Percentiles rank a stretch among this genome's conserved stretches.
phyloP scores from a whole-genome alignment of 2,888 invertebrate genomes.

The Nephrotoma appendiculata region DNA sequence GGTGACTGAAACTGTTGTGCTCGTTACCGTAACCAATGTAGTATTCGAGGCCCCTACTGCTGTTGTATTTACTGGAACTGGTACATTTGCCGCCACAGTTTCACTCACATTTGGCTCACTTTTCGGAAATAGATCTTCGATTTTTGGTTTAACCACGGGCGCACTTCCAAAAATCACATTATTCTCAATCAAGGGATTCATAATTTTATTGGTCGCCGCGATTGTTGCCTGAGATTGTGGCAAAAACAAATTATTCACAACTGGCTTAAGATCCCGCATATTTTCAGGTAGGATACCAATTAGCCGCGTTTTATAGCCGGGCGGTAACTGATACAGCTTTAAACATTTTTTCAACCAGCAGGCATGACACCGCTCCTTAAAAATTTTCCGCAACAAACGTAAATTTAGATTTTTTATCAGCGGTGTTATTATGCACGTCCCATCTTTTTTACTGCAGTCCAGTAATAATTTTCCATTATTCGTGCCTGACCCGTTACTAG shows the following conservation, averaged over 20 bases:
- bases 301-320: conserved; percentile 48
- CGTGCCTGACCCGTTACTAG: background rate
- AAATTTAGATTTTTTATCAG: conserved; percentile 55
- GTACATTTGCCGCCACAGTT: background rate
- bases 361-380: conserved; percentile 64
- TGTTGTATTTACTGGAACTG: background rate
- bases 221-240: background rate
- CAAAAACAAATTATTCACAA: background rate
- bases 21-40: background rate
- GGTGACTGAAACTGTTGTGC: background rate
- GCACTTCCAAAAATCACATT: conserved; percentile 29
- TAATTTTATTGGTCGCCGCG: background rate
- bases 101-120: background rate
- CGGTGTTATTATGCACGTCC: conserved; percentile 54
- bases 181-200: conserved; percentile 25
- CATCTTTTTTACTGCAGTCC: conserved; percentile 19
- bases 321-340: conserved; percentile 62
- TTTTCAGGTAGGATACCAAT: conserved; percentile 49
- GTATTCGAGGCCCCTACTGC: background rate
- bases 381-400: conserved; percentile 51
- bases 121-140: conserved; percentile 20
- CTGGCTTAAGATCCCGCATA: conserved; percentile 4
- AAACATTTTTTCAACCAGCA: conserved; percentile 81
- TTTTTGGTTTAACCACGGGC: conserved; percentile 24
- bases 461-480: background rate